Evolutionary conservation across 1,140 invertebrate species (phyloP).

Genomic region (Colletes latitarsis): DNA sequence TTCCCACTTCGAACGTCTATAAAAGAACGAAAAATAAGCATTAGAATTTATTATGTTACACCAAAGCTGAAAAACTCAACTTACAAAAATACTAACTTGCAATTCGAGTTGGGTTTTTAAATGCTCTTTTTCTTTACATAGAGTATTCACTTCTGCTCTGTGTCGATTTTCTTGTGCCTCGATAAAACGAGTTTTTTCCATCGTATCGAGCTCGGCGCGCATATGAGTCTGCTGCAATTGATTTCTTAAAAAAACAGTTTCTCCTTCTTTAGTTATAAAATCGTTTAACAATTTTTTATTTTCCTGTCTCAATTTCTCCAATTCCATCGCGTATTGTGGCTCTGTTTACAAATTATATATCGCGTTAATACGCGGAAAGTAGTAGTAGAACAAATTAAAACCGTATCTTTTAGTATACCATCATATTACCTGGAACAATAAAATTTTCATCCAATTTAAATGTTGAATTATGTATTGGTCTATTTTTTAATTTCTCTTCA

Average conservation of each 20-base stretch:
- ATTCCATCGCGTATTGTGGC: conserved; percentile 40
- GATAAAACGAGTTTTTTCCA: conserved; percentile 64
- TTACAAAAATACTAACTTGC: conserved; percentile 59
- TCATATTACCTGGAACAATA: conserved; percentile 55
- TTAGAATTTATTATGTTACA: neutral
- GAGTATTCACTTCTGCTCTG: conserved; percentile 59
- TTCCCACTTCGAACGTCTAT: conserved; percentile 68
- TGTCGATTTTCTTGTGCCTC: conserved; percentile 68
- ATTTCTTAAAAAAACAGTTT: conserved; percentile 70
- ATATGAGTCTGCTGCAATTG: conserved; percentile 67
- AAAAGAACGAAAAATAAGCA: conserved; percentile 26
- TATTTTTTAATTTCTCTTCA: conserved; percentile 53
- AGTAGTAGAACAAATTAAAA: neutral
- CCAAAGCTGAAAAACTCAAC: neutral
- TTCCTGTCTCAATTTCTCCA: conserved; percentile 68
- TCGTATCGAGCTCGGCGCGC: conserved; percentile 64
- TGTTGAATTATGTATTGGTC: conserved; percentile 67
- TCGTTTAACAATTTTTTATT: conserved; percentile 69
- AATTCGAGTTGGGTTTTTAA: conserved; percentile 71
- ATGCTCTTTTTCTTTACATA: conserved; percentile 71
- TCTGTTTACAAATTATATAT: conserved; percentile 31
- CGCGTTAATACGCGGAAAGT: neutral
- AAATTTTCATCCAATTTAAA: conserved; percentile 54
- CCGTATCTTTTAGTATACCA: neutral
- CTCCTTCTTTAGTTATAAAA: conserved; percentile 73